Conservation (phyloP, 1,140 invertebrate genomes). For the Drusus annulatus region DNA sequence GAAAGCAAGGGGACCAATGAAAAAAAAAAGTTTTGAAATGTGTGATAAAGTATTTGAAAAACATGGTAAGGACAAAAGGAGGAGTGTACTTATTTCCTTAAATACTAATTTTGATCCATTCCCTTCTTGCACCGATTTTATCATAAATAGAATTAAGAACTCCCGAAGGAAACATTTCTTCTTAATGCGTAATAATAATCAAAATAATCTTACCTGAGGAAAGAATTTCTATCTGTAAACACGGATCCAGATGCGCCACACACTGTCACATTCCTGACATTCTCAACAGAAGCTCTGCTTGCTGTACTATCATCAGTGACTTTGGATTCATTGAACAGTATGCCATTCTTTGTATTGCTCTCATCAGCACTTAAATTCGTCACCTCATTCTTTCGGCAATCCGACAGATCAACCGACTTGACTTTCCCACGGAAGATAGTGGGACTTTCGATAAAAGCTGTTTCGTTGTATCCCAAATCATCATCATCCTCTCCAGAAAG, state of each 20-base stretch:
- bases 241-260: not conserved
- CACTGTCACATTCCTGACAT: not conserved
- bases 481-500: conserved; percentile 62
- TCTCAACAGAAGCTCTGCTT: not conserved
- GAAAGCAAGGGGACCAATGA: too few relatives aligned
- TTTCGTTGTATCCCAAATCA: conserved; percentile 44
- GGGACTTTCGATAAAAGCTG: not conserved
- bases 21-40: too few relatives aligned
- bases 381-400: not conserved
- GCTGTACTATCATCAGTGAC: not conserved
- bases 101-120: too few relatives aligned
- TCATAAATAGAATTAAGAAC: too few relatives aligned
- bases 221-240: conserved; percentile 18
- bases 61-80: too few relatives aligned
- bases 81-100: too few relatives aligned
- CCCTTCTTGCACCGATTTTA: too few relatives aligned
- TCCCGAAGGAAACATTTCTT: too few relatives aligned
- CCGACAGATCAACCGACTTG: not conserved
- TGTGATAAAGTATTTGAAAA: too few relatives aligned
- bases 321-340: not conserved
- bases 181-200: not conserved
- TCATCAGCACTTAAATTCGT: not conserved
- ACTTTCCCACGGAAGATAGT: too few relatives aligned
- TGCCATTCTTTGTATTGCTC: not conserved
- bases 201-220: conserved; percentile 10